Evolutionary conservation across 2,113 vertebrate genomes (phyloP).

Genomic region (Rhombomys opimus): DNA sequence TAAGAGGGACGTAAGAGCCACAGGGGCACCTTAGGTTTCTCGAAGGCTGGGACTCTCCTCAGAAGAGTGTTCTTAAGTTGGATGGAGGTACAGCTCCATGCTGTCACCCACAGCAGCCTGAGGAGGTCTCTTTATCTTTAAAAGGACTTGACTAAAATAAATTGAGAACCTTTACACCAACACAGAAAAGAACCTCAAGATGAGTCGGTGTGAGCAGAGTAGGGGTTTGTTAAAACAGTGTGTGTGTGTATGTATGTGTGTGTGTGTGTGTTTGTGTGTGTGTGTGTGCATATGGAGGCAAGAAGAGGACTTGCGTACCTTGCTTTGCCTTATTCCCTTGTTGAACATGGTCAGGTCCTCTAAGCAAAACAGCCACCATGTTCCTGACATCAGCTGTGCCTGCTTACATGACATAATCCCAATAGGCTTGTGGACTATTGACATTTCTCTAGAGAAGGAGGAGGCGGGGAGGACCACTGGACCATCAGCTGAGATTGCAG

Average conservation of each 20-base stretch:
- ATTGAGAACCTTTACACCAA: no score
- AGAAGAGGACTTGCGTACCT: neutral
- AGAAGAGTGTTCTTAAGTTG: neutral
- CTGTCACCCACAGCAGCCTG: neutral
- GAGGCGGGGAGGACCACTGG: rapidly evolving
- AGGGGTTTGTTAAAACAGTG: neutral
- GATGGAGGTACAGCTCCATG: neutral
- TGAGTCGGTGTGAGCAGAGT: neutral
- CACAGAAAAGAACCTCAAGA: neutral
- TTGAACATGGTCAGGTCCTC: neutral
- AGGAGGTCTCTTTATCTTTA: neutral
- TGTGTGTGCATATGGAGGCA: no score
- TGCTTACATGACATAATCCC: neutral
- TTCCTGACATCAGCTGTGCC: neutral
- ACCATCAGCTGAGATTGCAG: neutral
- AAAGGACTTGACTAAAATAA: neutral
- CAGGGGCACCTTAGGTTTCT: neutral
- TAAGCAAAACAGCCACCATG: neutral
- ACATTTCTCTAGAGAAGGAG: neutral
- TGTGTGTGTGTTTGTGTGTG: neutral
- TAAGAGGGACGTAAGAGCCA: neutral
- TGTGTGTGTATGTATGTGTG: neutral
- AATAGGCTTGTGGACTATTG: neutral
- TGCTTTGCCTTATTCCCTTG: neutral
- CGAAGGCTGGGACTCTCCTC: neutral